phyloP scores from a whole-genome alignment of 2,113 vertebrate genomes.

The Phoenicopterus ruber region DNA sequence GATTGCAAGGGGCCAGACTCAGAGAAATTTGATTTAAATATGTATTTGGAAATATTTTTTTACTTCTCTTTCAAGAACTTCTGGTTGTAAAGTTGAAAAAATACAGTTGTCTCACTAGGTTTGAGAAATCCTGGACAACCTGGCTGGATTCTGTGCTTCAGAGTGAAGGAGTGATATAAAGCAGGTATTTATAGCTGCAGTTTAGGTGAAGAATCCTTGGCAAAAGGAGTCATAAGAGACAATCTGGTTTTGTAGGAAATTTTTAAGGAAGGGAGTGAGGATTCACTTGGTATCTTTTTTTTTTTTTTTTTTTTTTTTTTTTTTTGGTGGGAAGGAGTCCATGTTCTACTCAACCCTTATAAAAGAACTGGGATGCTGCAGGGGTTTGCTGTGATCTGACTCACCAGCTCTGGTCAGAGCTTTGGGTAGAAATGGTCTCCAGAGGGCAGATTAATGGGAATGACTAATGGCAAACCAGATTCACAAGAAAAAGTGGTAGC shows the following conservation, averaged over 20 bases:
- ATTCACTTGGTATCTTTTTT: neutral
- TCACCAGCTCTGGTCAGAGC: neutral
- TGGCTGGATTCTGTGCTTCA: neutral
- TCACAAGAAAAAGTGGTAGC: neutral
- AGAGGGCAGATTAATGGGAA: neutral
- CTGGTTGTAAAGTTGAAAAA: neutral
- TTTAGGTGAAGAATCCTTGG: neutral
- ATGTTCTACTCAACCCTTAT: neutral
- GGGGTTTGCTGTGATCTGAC: neutral
- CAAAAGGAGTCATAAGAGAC: neutral
- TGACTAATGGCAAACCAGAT: neutral
- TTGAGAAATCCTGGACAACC: neutral
- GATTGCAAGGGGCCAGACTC: neutral
- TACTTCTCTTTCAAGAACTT: neutral
- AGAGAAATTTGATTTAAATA: neutral
- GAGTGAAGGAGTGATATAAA: neutral
- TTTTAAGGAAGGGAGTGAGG: neutral
- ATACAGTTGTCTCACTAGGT: neutral
- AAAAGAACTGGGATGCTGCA: neutral
- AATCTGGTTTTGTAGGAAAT: neutral
- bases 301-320: neutral
- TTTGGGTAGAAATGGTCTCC: neutral
- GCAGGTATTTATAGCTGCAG: neutral
- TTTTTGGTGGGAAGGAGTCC: neutral
- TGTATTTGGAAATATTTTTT: neutral